A percentile compares a stretch with the other conserved stretches of the same genome.
These are phyloP conservation scores for Tryphoninae sp. DNA, from an alignment of 2,888 invertebrate species.

Conservation along the genomic window DNA sequence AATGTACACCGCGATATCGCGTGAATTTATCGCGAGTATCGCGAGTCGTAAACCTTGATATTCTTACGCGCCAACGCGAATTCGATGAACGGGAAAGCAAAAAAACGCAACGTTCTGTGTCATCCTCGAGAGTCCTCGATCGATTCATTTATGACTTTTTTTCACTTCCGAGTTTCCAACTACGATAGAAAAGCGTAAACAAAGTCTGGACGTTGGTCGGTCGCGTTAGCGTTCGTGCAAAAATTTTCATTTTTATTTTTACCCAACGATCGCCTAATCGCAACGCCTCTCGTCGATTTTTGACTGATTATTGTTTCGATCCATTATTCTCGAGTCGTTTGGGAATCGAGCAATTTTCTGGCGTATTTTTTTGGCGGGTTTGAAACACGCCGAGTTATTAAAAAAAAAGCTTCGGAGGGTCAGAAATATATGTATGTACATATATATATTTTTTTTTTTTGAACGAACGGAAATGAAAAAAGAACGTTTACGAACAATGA, in stretches of 20 bases:
- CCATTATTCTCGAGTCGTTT: constrained; percentile 18
- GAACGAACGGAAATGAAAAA: constrained; percentile 3
- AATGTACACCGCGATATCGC: constrained; percentile 38
- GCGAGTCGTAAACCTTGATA: neutral
- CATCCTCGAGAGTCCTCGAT: constrained; percentile 32
- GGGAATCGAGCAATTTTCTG: constrained; percentile 1
- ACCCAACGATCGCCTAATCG: constrained; percentile 23
- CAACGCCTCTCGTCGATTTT: constrained; percentile 24
- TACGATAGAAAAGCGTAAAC: neutral
- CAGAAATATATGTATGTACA: neutral
- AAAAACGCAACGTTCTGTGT: constrained; percentile 26
- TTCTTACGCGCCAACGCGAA: neutral
- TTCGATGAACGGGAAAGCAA: constrained; percentile 29
- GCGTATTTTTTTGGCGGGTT: neutral
- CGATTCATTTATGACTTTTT: constrained; percentile 46
- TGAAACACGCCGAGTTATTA: neutral
- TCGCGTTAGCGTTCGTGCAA: constrained; percentile 41
- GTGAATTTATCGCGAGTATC: constrained; percentile 32
- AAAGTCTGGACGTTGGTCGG: constrained; percentile 25
- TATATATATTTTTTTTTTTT: neutral
- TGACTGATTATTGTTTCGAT: constrained; percentile 6
- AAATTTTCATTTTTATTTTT: constrained; percentile 16
- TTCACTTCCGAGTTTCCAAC: constrained; percentile 2
- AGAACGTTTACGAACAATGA: neutral
- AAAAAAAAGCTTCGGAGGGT: neutral